phyloP scores from a whole-genome alignment of 2,113 vertebrate genomes.

The Pontoporia blainvillei region DNA sequence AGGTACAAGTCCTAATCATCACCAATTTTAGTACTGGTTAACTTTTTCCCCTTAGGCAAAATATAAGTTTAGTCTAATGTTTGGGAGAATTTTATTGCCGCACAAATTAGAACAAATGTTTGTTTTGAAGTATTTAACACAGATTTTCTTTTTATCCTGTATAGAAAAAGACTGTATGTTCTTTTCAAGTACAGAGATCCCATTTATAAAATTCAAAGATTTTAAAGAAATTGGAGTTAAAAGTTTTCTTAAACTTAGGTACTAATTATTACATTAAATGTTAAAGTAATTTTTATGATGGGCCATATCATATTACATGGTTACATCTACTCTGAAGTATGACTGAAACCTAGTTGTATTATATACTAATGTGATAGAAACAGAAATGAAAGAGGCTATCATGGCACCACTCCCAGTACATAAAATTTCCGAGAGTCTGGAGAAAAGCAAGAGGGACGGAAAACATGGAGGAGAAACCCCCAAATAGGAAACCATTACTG shows the following conservation, averaged over 20 bases:
- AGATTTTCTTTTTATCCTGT: neutral
- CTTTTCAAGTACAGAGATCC: neutral
- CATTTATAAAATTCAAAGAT: neutral
- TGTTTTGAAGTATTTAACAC: neutral
- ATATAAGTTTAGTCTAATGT: slow-evolving; percentile 18
- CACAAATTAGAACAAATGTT: neutral
- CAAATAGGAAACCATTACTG: neutral
- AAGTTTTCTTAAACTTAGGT: neutral
- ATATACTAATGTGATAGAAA: neutral
- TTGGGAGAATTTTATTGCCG: neutral
- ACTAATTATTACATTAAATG: slow-evolving; percentile 6
- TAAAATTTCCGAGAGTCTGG: neutral
- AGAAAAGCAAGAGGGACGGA: neutral
- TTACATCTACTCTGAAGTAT: neutral
- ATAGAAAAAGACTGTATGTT: neutral
- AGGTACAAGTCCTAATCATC: neutral
- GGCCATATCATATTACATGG: neutral
- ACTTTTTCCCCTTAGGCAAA: slow-evolving; percentile 9
- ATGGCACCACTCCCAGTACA: neutral
- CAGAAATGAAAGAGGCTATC: neutral
- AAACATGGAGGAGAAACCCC: neutral
- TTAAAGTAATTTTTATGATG: neutral
- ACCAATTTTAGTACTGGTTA: neutral
- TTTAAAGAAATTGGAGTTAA: neutral
- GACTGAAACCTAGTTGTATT: neutral